Evolutionary conservation across 2,113 vertebrate genomes (phyloP).

Genomic region (Hippolais icterina): DNA sequence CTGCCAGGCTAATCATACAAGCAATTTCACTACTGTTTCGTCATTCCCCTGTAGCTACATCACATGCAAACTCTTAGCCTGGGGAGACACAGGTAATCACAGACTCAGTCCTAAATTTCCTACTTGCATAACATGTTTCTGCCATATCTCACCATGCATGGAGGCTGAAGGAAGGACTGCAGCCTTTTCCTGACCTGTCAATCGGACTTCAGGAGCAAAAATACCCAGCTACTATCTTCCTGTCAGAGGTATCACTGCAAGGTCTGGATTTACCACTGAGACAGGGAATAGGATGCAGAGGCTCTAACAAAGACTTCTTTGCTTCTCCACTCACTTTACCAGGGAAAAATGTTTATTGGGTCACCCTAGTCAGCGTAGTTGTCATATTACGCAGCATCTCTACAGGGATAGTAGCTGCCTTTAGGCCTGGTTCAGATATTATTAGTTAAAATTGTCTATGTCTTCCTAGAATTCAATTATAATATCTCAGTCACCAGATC

Average conservation of each 20-base stretch:
- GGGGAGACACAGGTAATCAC: not conserved
- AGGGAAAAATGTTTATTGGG: not conserved
- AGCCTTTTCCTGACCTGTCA: not conserved
- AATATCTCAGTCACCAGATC: not conserved
- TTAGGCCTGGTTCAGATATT: not conserved
- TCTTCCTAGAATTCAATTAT: not conserved
- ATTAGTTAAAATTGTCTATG: not conserved
- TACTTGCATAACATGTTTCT: not conserved
- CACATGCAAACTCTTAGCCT: not conserved
- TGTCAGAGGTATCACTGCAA: not conserved
- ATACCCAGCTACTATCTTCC: not conserved
- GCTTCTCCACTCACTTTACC: not conserved
- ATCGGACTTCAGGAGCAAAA: not conserved
- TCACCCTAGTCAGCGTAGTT: fast-evolving
- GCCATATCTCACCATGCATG: not conserved
- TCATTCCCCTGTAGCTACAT: slow-evolving; percentile 3
- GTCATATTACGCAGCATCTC: not conserved
- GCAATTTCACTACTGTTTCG: not conserved
- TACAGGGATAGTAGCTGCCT: not conserved
- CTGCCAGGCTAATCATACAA: not conserved
- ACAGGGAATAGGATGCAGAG: not conserved
- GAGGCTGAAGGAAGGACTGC: not conserved
- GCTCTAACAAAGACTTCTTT: not conserved
- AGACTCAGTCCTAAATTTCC: slow-evolving; percentile 19
- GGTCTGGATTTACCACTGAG: not conserved